A percentile compares a stretch with the other conserved stretches of the same genome.
phyloP scores from a whole-genome alignment of 2,888 invertebrate species.

The Mesochorus sp. region DNA sequence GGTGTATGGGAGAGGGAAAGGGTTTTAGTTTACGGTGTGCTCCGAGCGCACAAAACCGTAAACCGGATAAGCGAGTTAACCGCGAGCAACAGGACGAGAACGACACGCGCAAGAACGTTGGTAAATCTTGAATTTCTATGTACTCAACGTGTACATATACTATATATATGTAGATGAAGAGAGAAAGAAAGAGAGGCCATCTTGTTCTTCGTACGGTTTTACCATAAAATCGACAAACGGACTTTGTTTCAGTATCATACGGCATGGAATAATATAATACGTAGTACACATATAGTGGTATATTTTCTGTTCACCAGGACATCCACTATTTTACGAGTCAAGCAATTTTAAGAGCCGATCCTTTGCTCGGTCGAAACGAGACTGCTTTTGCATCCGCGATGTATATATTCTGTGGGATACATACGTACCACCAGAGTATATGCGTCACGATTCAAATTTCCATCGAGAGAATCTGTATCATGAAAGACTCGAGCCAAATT shows the following conservation, averaged over 20 bases:
- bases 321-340: slow-evolving; percentile 53
- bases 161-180: neutral
- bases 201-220: slow-evolving; percentile 57
- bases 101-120: slow-evolving; percentile 33
- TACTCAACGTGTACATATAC: neutral
- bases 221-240: slow-evolving; percentile 58
- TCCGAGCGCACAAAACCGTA: slow-evolving; percentile 46
- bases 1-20: slow-evolving; percentile 58
- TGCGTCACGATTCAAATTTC: slow-evolving; percentile 32
- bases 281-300: neutral
- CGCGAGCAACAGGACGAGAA: slow-evolving; percentile 27
- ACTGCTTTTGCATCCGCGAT: slow-evolving; percentile 29
- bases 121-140: neutral
- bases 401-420: slow-evolving; percentile 45
- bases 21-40: slow-evolving; percentile 55
- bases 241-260: slow-evolving; percentile 43
- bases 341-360: too few relatives aligned
- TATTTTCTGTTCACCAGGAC: slow-evolving; percentile 19
- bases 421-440: slow-evolving; percentile 27
- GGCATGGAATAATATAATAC: neutral
- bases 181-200: slow-evolving; percentile 24
- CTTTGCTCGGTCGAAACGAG: slow-evolving; percentile 38
- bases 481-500: slow-evolving; percentile 1
- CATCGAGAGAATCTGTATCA: neutral
- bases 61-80: slow-evolving; percentile 59